A percentile compares a stretch with the other conserved stretches of the same genome.
Conservation (phyloP, 2,888 invertebrate species). For the Eristalis pertinax region DNA sequence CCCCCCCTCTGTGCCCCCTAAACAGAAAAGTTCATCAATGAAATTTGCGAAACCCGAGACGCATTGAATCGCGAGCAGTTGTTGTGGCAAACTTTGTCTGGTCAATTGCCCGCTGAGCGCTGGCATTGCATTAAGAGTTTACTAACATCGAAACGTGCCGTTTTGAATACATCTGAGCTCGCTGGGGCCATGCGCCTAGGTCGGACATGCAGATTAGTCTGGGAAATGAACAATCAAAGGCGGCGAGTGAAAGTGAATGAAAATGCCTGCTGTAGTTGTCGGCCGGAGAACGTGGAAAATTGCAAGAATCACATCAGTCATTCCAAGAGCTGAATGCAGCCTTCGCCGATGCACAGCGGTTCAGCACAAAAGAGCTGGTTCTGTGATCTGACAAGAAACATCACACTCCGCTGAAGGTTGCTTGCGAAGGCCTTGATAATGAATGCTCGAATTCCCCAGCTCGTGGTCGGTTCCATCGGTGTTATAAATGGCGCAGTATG, state of each 20-base stretch:
- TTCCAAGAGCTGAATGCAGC: neutral
- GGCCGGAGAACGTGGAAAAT: neutral
- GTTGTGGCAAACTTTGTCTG: neutral
- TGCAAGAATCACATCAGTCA: neutral
- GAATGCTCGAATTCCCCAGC: constrained; percentile 17
- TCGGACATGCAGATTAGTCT: neutral
- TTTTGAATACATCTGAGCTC: neutral
- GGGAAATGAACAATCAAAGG: neutral
- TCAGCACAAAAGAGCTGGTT: neutral
- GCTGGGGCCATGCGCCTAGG: neutral
- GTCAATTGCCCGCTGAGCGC: constrained; percentile 1
- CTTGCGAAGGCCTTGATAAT: constrained; percentile 36
- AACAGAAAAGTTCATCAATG: constrained; percentile 4
- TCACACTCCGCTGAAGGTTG: constrained; percentile 24
- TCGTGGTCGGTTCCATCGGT: neutral
- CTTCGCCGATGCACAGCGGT: neutral
- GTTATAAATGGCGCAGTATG: constrained; percentile 48
- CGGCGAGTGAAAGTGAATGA: neutral
- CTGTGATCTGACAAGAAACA: neutral
- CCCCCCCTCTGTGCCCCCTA: neutral
- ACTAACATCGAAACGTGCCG: neutral
- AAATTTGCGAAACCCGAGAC: neutral
- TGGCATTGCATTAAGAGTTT: constrained; percentile 9
- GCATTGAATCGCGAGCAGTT: neutral
- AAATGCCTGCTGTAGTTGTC: neutral